Evolutionary conservation across 2,113 vertebrate species (phyloP).

Genomic region (Ciconia maguari): DNA sequence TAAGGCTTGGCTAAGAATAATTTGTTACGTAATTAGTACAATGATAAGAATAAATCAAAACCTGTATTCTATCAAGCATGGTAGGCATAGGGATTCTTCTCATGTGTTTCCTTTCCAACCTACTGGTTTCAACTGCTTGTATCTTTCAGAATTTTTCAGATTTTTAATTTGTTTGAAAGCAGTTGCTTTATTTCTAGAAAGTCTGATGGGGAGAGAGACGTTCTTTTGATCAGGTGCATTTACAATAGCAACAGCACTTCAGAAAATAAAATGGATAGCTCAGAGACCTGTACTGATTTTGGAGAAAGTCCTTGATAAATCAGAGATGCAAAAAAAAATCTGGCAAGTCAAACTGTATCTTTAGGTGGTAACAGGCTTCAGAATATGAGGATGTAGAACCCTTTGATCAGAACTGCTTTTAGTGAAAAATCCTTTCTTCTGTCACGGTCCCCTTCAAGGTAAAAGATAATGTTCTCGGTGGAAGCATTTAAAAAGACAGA

Average conservation of each 20-base stretch:
- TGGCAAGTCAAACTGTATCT: neutral
- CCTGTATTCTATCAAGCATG: neutral
- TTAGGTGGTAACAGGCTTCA: neutral
- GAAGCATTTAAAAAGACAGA: neutral
- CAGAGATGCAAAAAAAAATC: neutral
- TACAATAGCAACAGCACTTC: neutral
- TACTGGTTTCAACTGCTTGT: neutral
- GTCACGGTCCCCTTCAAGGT: neutral
- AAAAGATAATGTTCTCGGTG: neutral
- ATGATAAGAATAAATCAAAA: constrained; percentile 6
- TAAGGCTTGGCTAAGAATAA: constrained; percentile 25
- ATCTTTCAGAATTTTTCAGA: neutral
- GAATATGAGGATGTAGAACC: neutral
- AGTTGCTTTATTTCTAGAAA: neutral
- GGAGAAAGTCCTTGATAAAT: neutral
- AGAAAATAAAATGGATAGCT: neutral
- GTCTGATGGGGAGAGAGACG: neutral
- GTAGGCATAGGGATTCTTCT: neutral
- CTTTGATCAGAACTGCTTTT: constrained; percentile 25
- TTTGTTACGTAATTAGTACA: constrained; percentile 26
- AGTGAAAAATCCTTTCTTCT: constrained; percentile 31
- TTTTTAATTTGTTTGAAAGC: constrained; percentile 3
- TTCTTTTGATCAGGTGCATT: neutral
- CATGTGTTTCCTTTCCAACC: neutral
- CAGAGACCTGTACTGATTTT: neutral